Evolutionary conservation across 2,797 vertebrate genomes (phyloP).

Genomic region (Hoplostethus atlanticus): DNA sequence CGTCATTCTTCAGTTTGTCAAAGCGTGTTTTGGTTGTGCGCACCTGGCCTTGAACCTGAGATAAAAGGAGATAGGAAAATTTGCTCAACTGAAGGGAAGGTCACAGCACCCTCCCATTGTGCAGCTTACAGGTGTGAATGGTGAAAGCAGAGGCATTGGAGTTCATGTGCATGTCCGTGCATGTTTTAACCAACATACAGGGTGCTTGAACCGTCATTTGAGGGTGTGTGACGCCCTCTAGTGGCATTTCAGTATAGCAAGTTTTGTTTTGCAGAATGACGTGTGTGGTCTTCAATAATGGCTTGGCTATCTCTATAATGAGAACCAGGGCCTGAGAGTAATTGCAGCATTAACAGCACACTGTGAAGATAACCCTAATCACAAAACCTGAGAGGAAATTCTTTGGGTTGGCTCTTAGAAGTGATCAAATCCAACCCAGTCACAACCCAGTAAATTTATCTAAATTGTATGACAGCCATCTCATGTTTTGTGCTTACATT

Average conservation of each 20-base stretch:
- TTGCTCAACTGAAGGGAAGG: constrained; percentile 4
- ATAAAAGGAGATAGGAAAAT: constrained; percentile 10
- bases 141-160: constrained; percentile 1
- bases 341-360: no score
- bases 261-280: not conserved
- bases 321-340: no score
- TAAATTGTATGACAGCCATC: no score
- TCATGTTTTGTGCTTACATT: no score
- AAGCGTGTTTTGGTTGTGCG: constrained; percentile 94
- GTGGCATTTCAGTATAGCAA: constrained; percentile 26
- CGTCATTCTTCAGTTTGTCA: constrained; percentile 97
- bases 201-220: not conserved
- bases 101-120: not conserved
- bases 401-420: no score
- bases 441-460: no score
- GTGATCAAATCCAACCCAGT: no score
- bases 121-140: constrained; percentile 8
- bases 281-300: not conserved
- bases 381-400: no score
- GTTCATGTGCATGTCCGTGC: constrained; percentile 5
- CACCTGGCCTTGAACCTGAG: constrained; percentile 96
- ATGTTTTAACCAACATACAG: not conserved
- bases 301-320: no score
- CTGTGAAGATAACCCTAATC: no score
- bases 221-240: constrained; percentile 57